Evolutionary conservation across 2,888 invertebrate species (phyloP).

Genomic region (Drepana falcataria): DNA sequence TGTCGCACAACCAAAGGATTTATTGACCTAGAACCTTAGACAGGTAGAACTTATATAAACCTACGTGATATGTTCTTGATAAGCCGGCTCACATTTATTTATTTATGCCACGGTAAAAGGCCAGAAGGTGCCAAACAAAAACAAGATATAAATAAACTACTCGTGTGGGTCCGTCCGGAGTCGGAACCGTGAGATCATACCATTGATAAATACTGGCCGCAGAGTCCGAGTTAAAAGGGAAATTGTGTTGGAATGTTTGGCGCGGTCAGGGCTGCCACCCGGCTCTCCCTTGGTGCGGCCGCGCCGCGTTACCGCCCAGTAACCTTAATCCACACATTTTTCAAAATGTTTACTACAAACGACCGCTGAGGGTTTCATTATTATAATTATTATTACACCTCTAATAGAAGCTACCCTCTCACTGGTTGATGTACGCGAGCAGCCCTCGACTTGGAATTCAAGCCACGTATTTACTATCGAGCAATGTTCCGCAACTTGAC

Average conservation of each 20-base stretch:
- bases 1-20: too few species aligned
- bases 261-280: conserved; percentile 38
- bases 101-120: conserved; percentile 2
- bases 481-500: conserved; percentile 35
- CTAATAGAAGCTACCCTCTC: conserved; percentile 4
- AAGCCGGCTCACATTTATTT: not conserved
- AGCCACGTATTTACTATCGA: conserved; percentile 27
- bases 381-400: conserved; percentile 2
- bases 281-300: conserved; percentile 10
- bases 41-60: not conserved
- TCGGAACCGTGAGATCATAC: conserved; percentile 50
- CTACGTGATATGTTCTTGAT: not conserved
- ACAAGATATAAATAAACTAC: conserved; percentile 43
- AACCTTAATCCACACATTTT: conserved; percentile 8
- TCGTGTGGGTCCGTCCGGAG: conserved; percentile 29
- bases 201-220: conserved; percentile 52
- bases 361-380: conserved; percentile 12
- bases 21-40: too few species aligned
- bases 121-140: conserved; percentile 24
- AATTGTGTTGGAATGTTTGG: conserved; percentile 64
- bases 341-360: conserved; percentile 14
- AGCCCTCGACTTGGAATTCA: conserved; percentile 26
- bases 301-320: not conserved
- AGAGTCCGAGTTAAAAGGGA: conserved; percentile 66
- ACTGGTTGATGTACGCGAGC: conserved; percentile 11